These are phyloP conservation scores for Ochotona princeps DNA, from an alignment of 2,113 vertebrate species.

Conservation along the genomic window DNA sequence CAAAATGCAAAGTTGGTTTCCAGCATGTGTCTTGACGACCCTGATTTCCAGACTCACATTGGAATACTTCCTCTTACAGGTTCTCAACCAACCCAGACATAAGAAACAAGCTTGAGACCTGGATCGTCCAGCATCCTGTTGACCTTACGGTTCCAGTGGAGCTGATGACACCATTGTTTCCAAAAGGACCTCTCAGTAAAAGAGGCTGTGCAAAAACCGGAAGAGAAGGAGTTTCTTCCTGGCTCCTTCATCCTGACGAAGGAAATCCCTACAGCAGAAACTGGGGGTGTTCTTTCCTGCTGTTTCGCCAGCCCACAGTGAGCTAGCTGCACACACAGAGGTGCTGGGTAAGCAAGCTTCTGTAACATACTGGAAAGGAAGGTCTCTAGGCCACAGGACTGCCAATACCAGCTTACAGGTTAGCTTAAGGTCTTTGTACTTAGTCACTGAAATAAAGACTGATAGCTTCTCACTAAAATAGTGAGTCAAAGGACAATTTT, in stretches of 20 bases:
- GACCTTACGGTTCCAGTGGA: neutral
- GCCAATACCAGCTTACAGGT: neutral
- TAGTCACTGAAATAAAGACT: neutral
- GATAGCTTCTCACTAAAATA: neutral
- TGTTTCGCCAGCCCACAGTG: fast-evolving
- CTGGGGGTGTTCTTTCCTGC: neutral
- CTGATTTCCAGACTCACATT: neutral
- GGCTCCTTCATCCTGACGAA: no score
- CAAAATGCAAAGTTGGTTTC: neutral
- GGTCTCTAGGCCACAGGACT: neutral
- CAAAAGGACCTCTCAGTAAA: neutral
- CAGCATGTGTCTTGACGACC: neutral
- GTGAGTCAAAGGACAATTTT: neutral
- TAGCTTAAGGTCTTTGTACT: neutral
- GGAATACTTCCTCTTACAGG: neutral
- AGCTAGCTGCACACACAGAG: neutral
- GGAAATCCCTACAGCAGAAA: neutral
- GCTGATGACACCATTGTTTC: neutral
- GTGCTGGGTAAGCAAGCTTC: neutral
- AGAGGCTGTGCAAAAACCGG: neutral
- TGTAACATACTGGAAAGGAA: no score
- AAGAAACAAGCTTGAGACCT: neutral
- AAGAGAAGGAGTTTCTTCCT: neutral
- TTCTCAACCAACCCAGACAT: neutral
- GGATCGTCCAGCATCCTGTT: neutral